Evolutionary conservation across 2,888 invertebrate genomes (phyloP).

Genomic region (Troides aeacus): DNA sequence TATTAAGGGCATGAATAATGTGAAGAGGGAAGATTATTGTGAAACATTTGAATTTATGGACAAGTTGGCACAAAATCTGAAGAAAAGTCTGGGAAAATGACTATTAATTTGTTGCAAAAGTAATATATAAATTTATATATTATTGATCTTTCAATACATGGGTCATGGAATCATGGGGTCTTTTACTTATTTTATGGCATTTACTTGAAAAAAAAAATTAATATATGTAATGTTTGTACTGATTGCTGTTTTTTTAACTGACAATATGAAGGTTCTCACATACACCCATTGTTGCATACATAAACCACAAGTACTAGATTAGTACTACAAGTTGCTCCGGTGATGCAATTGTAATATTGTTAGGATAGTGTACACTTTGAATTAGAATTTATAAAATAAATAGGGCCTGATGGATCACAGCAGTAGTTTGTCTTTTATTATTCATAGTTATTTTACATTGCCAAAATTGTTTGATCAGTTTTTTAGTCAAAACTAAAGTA

Average conservation of each 20-base stretch:
- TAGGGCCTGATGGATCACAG: no score
- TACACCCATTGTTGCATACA: no score
- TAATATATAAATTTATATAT: constrained; percentile 51
- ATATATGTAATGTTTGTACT: constrained; percentile 14
- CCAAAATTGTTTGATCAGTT: no score
- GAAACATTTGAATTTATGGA: constrained; percentile 99
- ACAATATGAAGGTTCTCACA: not conserved
- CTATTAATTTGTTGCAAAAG: constrained; percentile 50
- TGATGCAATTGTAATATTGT: no score
- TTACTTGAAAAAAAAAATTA: constrained; percentile 50
- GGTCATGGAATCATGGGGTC: constrained; percentile 45
- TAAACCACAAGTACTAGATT: no score
- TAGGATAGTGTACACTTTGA: no score
- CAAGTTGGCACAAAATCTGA: constrained; percentile 94
- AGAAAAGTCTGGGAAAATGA: constrained; percentile 81
- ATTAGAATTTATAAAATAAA: no score
- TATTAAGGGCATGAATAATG: constrained; percentile 94
- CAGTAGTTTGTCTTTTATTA: no score
- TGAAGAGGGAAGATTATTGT: constrained; percentile 90
- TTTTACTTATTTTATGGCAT: constrained; percentile 55
- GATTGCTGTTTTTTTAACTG: not conserved
- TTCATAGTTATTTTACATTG: no score
- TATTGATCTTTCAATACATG: constrained; percentile 35
- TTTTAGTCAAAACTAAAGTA: no score
- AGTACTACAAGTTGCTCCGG: no score